Base-by-base conservation (phyloP, 2,888 invertebrate genomes). In the Yponomeuta evonymella region DNA sequence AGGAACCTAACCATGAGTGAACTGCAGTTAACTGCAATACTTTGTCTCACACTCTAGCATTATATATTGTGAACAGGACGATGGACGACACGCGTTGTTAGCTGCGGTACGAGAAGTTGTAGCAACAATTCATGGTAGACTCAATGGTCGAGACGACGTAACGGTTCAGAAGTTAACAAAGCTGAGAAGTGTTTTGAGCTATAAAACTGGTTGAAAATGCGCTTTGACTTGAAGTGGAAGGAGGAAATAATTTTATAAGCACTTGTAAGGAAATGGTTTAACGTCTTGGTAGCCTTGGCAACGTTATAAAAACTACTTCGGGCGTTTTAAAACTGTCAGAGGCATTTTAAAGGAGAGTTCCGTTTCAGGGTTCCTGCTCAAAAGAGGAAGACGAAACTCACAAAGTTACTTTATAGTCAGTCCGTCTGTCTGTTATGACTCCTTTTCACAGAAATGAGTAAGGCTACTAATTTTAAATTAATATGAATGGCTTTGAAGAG, bases 1-100 rank as follows among this genome's bases (percentile, higher is more conserved):
- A 89, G 87, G 84, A 68, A 83, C 86, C 84, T 58, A 58, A 58
- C 51, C 51, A 58, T 58, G 51, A 58, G 51, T 58, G 6, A 15
- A 58, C 51, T 51, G 15, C 51, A 58, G 12, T 58, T 58, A 15
- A 51, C 51, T 51, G 51, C 51, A 8, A 12, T 51, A 51, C 51
- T 51, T 36, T 43, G 1, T 43, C 51, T 58, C 15, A 58, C 51
- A 0, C 51, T 15, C 51, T 58, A 15, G 51, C 12, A 15, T 3
- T 15, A 15, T 51, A 8, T 15, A 58, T 12, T 51, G 51, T 51
- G 51, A 51, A 12, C 12, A 15, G 15, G 51, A 58, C 15, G 51
- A 5, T 4, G 15, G 12, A 58, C 0, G 51, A 15, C 12, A 58
- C 51, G 51, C 51, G 15, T 58, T 15, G 15, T 58, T 58, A 15